Evolutionary conservation across 2,888 invertebrate species (phyloP).

Genomic region (Zaprionus lineosus): DNA sequence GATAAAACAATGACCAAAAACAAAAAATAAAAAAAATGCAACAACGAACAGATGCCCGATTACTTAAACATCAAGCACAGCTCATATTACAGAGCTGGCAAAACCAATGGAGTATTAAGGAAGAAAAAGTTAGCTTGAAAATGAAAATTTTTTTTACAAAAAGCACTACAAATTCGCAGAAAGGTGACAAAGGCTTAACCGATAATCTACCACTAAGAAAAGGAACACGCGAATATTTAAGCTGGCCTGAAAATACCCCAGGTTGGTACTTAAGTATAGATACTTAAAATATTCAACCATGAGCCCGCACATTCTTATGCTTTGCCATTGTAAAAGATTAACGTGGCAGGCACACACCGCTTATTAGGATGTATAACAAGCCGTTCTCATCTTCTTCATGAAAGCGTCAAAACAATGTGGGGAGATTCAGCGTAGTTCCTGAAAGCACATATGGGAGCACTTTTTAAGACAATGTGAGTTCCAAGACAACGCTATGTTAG

Average conservation of each 20-base stretch:
- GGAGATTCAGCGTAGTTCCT: conserved; percentile 77
- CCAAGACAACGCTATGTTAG: conserved; percentile 45
- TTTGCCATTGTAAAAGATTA: conserved; percentile 72
- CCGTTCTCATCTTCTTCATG: conserved; percentile 72
- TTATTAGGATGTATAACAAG: conserved; percentile 77
- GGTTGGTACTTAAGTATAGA: conserved; percentile 36
- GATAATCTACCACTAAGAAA: conserved; percentile 35
- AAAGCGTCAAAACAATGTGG: conserved; percentile 70
- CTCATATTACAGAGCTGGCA: conserved; percentile 79
- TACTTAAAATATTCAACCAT: conserved; percentile 41
- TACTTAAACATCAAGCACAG: conserved; percentile 54
- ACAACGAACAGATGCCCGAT: conserved; percentile 63
- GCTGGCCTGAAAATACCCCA: too few species aligned
- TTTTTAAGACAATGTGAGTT: conserved; percentile 17
- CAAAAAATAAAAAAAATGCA: conserved; percentile 62
- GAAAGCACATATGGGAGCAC: conserved; percentile 52
- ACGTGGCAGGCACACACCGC: conserved; percentile 73
- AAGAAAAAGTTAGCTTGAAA: conserved; percentile 22
- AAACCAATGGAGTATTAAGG: conserved; percentile 41
- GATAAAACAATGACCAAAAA: conserved; percentile 71
- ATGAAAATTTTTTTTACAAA: conserved; percentile 47
- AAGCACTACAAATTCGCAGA: conserved; percentile 39
- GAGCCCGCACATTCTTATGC: conserved; percentile 32
- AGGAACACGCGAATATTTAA: conserved; percentile 11
- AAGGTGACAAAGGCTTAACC: conserved; percentile 58